Evolutionary conservation across 2,113 vertebrate species (phyloP).

Genomic region (Psammodynastes pulverulentus): DNA sequence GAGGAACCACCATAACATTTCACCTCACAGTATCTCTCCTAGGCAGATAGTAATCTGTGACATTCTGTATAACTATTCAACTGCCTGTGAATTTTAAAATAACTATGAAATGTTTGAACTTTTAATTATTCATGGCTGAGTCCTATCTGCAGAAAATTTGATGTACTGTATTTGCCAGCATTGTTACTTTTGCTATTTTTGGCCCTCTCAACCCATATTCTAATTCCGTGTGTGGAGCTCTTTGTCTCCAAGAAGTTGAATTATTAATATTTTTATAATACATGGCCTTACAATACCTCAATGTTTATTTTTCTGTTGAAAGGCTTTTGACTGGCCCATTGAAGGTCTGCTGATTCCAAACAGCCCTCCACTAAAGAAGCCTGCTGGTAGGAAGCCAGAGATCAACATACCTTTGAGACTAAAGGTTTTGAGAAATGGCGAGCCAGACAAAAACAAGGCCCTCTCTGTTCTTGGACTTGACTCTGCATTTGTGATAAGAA

Average conservation of each 20-base stretch:
- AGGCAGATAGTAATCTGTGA: background rate
- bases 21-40: background rate
- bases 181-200: background rate
- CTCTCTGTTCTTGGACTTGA: slow-evolving; percentile 12
- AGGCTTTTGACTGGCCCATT: slow-evolving; percentile 59
- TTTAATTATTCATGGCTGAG: background rate
- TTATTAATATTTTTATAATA: background rate
- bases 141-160: background rate
- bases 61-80: background rate
- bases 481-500: slow-evolving; percentile 27
- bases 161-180: background rate
- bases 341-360: slow-evolving; percentile 57
- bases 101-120: background rate
- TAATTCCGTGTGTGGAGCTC: background rate
- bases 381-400: background rate
- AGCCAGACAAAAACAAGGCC: slow-evolving; percentile 41
- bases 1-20: background rate
- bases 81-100: background rate
- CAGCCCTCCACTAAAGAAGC: slow-evolving; percentile 45
- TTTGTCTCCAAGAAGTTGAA: background rate
- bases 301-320: slow-evolving; percentile 30
- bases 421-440: slow-evolving; percentile 46
- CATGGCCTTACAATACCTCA: background rate
- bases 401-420: slow-evolving; percentile 37
- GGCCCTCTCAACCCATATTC: background rate